Evolutionary conservation across 2,888 invertebrate genomes (phyloP), one percentile per base, ranked within the genome.

Genomic region (Emmelina monodactyla): DNA sequence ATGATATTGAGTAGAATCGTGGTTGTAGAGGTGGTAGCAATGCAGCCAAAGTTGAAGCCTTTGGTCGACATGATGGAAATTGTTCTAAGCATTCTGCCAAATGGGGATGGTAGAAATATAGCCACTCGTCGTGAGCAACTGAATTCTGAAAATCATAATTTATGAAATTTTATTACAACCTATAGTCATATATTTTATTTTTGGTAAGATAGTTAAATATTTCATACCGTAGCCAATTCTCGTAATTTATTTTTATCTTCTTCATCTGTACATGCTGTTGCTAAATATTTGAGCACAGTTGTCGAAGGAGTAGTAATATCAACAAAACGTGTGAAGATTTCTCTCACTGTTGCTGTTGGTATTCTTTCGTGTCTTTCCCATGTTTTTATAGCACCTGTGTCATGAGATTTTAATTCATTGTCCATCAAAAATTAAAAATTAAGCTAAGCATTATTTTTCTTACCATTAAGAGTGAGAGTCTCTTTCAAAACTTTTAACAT

Each of bases 1-100:
- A 95, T 1, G 95, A 95, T 53, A 97, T 94, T 29, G 94, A 94
- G 71, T 97, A 97, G 69, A 94, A 96, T 48, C 97, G 82, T 3
- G 96, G 93, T 57, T 96, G 95, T 22, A 97, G 69, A 0, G 91
- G 83, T 15, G 91, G 91, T 19, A 97, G 71, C 56, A 95, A 87
- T 0, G 91, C 88, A 22, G 93, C 83, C 3, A 97, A 79, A 13
- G 96, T 67, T 0, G 93, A 87, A 0, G 93, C 91, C 31, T 88
- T 88, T 0, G 94, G 92, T 41, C 81, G 82, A 10, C 94, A 89
- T 0, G 94, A 94, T 2, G 91, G 89, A 55, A 96, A 95, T 68
- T 94, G 89, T 49, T 88, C 84, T 12, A 97, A 75, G 0, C 94
- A 91, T 65, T 94, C 94, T n/a, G 90, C 76, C 22, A 96, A 75